Conservation (phyloP, 2,113 vertebrate genomes). For the Meleagris gallopavo region DNA sequence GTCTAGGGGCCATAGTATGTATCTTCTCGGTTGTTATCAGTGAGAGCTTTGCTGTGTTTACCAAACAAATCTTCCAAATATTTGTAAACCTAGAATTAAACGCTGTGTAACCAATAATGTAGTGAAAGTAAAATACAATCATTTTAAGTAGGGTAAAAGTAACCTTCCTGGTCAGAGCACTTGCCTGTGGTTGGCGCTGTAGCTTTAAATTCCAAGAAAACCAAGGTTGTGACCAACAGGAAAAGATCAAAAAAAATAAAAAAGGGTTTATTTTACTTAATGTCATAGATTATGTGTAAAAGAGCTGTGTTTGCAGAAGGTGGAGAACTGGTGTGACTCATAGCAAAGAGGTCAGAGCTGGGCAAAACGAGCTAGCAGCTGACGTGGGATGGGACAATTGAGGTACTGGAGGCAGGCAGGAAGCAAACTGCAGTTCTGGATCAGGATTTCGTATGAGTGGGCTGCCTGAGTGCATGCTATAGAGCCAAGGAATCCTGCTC, state of each 20-base stretch:
- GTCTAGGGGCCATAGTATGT: neutral
- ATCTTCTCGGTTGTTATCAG: neutral
- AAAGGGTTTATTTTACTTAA: no score
- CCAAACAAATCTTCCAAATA: neutral
- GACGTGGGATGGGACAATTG: neutral
- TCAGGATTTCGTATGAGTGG: neutral
- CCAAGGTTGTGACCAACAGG: accelerated
- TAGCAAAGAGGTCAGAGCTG: neutral
- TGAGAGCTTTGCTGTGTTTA: neutral
- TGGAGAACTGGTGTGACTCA: constrained; percentile 44
- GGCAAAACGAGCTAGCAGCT: neutral
- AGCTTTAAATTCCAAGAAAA: neutral
- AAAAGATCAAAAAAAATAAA: neutral
- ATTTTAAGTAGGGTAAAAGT: neutral
- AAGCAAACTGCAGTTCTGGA: neutral
- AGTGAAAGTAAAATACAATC: neutral
- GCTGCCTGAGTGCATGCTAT: neutral
- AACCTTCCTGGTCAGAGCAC: neutral
- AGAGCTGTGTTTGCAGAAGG: constrained; percentile 49
- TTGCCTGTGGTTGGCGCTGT: neutral
- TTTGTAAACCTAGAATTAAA: neutral
- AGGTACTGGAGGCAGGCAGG: neutral
- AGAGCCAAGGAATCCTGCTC: neutral
- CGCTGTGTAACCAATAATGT: neutral
- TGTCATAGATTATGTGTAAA: neutral